Base-by-base conservation (phyloP, 1,140 invertebrate species). In the Coelopa frigida region DNA sequence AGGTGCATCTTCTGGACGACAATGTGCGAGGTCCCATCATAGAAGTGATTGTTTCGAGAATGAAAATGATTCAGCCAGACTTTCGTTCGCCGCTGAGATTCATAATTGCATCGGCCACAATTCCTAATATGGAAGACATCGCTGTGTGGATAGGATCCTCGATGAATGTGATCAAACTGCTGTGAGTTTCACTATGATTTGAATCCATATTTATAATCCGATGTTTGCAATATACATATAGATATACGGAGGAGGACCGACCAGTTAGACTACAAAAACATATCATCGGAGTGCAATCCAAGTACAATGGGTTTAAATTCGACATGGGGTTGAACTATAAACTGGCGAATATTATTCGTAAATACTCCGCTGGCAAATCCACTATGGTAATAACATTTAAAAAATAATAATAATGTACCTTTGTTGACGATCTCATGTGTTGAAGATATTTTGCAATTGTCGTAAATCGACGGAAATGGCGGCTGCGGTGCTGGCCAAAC, bases 241-340 rank as follows among this genome's bases (percentile, higher is more conserved):
- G 46, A 17, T 48, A 17, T 41, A 77, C 75, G 42, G 84, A 88
- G 42, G 77, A 79, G 52, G 73, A 76, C 50, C 74, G 87, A 40
- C 86, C 86, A 18, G 85, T 89, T 1, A 76, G 78, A 60, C 66
- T 91, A 2, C 75, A 77, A 17, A 83, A 83, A 53, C 70, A 88
- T 38, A 84, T 91, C 0, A 63, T 83, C 49, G 85, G 85, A 2
- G 89, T 0, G 78, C 71, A 45, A 29, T 61, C 31, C 58, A 68
- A 54, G 48, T 70, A 52, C 52, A 76, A 65, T 56, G 75, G 80
- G 33, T 91, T 87, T 59, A 78, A 80, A 51, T 91, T 90, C 70
- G 86, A 89, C 59, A 73, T 88, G 40, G 75, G 73, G 8, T 74
- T 89, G 17, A 86, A 77, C 56, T 89, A 89, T 61, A 85, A 84